Conservation (phyloP, 1,140 invertebrate species). For the Sitodiplosis mosellana region DNA sequence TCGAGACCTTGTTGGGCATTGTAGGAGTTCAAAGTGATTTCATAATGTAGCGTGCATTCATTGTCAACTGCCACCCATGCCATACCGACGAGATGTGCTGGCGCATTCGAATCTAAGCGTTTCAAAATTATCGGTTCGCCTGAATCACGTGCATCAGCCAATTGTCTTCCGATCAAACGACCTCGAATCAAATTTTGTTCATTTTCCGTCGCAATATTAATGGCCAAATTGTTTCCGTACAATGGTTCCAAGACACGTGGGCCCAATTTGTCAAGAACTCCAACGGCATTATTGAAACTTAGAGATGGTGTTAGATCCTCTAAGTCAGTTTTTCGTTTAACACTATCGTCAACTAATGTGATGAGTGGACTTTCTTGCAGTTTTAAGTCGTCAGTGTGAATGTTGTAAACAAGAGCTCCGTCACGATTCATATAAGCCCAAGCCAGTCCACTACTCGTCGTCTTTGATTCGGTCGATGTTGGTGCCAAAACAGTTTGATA, state of each 20-base stretch:
- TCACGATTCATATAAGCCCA: conserved; percentile 60
- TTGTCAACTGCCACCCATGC: conserved; percentile 65
- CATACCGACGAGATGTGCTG: conserved; percentile 42
- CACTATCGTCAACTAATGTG: conserved; percentile 47
- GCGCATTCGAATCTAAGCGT: conserved; percentile 29
- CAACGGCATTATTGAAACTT: conserved; percentile 41
- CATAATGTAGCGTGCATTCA: conserved; percentile 68
- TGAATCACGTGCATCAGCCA: conserved; percentile 54
- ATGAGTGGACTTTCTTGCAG: conserved; percentile 39
- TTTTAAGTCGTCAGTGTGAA: conserved; percentile 32
- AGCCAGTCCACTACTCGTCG: conserved; percentile 41
- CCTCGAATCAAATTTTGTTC: conserved; percentile 39
- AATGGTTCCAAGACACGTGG: conserved; percentile 56
- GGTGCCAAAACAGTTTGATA: conserved; percentile 46
- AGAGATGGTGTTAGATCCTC: conserved; percentile 45
- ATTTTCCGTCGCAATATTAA: conserved; percentile 44
- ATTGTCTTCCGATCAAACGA: conserved; percentile 39
- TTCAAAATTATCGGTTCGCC: conserved; percentile 44
- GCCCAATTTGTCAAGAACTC: conserved; percentile 40
- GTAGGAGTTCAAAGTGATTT: conserved; percentile 33
- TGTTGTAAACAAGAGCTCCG: conserved; percentile 52
- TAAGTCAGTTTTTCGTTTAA: conserved; percentile 44
- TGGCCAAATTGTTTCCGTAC: conserved; percentile 55
- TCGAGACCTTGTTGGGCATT: conserved; percentile 25
- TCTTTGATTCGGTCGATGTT: conserved; percentile 22